Percentiles rank a stretch among this genome's conserved stretches.
phyloP scores from a whole-genome alignment of 64 coral and sea anemone genomes.

The Montipora sp. region DNA sequence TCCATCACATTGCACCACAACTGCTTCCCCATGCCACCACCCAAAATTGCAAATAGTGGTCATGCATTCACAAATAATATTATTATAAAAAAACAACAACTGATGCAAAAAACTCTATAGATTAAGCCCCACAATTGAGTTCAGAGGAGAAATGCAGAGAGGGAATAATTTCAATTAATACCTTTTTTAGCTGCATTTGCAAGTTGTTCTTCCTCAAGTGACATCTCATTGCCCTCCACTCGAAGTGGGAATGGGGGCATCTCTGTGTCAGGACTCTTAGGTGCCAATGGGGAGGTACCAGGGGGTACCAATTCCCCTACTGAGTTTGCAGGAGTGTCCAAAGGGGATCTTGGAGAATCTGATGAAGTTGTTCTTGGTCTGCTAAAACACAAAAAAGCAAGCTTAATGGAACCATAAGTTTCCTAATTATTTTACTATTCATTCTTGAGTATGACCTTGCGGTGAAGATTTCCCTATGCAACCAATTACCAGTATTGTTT shows the following conservation, averaged over 20 bases:
- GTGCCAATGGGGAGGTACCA: conserved; percentile 6
- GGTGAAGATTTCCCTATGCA: no score
- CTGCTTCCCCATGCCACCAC: no score
- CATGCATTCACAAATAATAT: no score
- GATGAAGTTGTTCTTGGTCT: conserved; percentile 25
- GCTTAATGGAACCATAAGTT: not conserved
- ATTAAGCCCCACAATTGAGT: no score
- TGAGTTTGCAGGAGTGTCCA: conserved; percentile 51
- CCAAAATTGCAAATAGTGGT: no score
- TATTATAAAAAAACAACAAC: no score
- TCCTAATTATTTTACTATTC: no score
- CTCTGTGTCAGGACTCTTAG: conserved; percentile 81
- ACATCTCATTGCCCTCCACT: conserved; percentile 74
- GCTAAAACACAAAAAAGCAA: not conserved
- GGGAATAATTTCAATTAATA: not conserved
- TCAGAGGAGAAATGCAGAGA: no score
- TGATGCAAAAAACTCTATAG: no score
- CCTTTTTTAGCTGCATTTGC: conserved; percentile 18
- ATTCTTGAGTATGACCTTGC: no score
- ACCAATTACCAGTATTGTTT: no score
- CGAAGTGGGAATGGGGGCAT: conserved; percentile 25
- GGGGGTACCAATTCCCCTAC: conserved; percentile 68
- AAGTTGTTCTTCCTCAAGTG: conserved; percentile 80
- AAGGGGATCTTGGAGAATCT: conserved; percentile 51
- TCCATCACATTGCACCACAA: no score